Evolutionary conservation across 2,113 vertebrate species (phyloP).

Genomic region (Hemicordylus capensis): DNA sequence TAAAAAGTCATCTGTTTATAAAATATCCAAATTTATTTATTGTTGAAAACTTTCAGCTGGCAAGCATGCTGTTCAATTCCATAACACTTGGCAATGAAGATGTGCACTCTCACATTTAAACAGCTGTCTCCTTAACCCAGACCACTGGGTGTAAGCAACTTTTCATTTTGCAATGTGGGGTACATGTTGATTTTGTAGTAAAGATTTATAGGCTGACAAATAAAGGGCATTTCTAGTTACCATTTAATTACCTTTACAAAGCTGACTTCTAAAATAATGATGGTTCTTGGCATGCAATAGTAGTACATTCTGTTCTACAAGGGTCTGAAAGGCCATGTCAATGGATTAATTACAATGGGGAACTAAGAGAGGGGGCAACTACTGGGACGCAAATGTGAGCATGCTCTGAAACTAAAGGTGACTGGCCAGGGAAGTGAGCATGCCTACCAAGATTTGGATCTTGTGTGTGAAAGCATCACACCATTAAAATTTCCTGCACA

Average conservation of each 20-base stretch:
- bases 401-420: conserved; percentile 48
- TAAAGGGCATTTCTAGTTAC: conserved; percentile 6
- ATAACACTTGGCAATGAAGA: conserved; percentile 54
- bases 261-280: conserved; percentile 17
- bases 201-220: conserved; percentile 37
- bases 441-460: background rate
- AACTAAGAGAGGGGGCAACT: conserved; percentile 33
- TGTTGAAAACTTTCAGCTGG: conserved; percentile 56
- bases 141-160: background rate
- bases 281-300: conserved; percentile 9
- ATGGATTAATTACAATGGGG: conserved; percentile 38
- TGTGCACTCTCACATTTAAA: conserved; percentile 36
- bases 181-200: conserved; percentile 17
- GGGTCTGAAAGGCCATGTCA: conserved; percentile 10
- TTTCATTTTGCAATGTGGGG: conserved; percentile 37
- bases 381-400: conserved; percentile 28
- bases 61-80: conserved; percentile 38
- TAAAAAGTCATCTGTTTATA: conserved; percentile 63
- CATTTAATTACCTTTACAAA: conserved; percentile 23
- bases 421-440: background rate
- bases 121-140: conserved; percentile 40
- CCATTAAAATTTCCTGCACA: background rate
- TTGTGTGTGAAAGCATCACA: background rate
- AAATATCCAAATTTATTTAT: conserved; percentile 47
- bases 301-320: conserved; percentile 23